Conservation (phyloP, 1,140 invertebrate genomes). For the Sesamia nonagrioides region DNA sequence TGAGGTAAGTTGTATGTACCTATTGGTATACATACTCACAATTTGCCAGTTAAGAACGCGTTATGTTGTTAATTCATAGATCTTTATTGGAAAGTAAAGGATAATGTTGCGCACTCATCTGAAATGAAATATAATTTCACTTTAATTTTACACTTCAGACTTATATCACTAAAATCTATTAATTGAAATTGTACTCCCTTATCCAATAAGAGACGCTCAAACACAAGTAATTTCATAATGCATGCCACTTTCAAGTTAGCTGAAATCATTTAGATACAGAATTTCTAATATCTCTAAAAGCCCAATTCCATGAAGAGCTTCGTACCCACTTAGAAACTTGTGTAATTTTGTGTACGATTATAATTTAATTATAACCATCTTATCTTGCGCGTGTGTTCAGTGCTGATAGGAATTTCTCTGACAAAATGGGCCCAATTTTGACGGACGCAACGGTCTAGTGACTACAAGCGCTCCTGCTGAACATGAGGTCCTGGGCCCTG, state of each 20-base stretch:
- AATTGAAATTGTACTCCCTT: not conserved
- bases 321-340: conserved; percentile 26
- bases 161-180: not conserved
- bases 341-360: conserved; percentile 3
- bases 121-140: too few species aligned
- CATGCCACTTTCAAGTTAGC: conserved; percentile 20
- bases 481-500: too few species aligned
- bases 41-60: too few species aligned
- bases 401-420: too few species aligned
- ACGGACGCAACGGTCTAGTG: too few species aligned
- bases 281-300: conserved; percentile 18
- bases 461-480: too few species aligned
- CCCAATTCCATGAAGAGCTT: conserved; percentile 21
- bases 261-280: conserved; percentile 2
- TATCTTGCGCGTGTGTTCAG: not conserved
- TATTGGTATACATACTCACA: too few species aligned
- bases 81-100: too few species aligned
- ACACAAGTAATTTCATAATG: conserved; percentile 14
- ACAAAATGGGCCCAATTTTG: too few species aligned
- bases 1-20: too few species aligned
- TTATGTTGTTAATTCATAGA: too few species aligned
- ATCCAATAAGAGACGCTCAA: not conserved
- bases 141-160: not conserved
- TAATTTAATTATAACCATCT: conserved; percentile 11
- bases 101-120: too few species aligned